These are phyloP conservation scores for Polypedilum vanderplanki DNA, from an alignment of 1,140 invertebrate genomes.

Conservation along the genomic window DNA sequence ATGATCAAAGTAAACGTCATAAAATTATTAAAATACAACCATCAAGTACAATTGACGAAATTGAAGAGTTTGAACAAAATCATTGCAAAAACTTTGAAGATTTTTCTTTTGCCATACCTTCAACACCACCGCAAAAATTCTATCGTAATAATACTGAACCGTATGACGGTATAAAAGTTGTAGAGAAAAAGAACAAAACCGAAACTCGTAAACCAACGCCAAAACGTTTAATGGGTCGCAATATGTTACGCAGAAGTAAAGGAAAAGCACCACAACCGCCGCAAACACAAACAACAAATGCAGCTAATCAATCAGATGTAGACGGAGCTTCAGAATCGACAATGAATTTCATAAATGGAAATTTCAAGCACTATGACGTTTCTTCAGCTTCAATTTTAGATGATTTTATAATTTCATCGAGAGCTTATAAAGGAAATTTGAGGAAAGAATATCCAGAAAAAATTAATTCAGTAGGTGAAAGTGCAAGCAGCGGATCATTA, in stretches of 20 bases:
- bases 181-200: neutral
- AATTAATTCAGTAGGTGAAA: slow-evolving; percentile 18
- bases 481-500: neutral
- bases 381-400: neutral
- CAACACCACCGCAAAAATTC: neutral
- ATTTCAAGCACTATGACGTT: slow-evolving; percentile 6
- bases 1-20: neutral
- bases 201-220: neutral
- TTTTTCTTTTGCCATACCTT: neutral
- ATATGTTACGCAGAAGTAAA: neutral
- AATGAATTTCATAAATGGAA: neutral
- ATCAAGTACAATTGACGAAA: slow-evolving; percentile 11
- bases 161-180: neutral
- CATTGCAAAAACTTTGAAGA: neutral
- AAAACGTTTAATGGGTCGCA: neutral
- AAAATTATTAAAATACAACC: neutral
- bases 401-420: slow-evolving; percentile 1
- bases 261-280: slow-evolving; percentile 8
- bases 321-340: neutral
- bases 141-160: slow-evolving; percentile 25
- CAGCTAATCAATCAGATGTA: neutral
- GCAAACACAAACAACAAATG: neutral
- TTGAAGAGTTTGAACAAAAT: slow-evolving; percentile 26
- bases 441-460: neutral
- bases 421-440: slow-evolving; percentile 11